Base-by-base conservation (phyloP, 2,888 invertebrate species). In the Odontothrips loti region DNA sequence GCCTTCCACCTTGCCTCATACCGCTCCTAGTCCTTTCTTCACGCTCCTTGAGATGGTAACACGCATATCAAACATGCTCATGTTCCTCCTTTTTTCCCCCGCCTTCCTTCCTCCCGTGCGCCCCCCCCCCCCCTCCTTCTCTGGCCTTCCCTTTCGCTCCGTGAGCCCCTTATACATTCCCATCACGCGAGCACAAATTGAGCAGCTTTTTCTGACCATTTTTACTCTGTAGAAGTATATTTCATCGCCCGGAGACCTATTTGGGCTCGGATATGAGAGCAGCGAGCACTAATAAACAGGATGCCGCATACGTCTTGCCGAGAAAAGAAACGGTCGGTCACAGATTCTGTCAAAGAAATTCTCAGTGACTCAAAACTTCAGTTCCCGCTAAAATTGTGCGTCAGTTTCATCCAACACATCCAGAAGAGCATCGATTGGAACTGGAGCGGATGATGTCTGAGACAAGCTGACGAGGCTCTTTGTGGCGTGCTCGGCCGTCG, bases 171-270 rank as follows among this genome's bases (percentile, higher is more conserved):
- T 75, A 75, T 75, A 75, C 27, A 75, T 75, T 75, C 68, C 68
- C 68, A 75, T 75, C 68, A 75, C 68, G 68, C 68, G 68, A 75
- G 68, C 68, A 75, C 68, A 75, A 75, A 75, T 75, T 75, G 68
- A 75, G 23, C 68, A 27, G 23, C 23, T 75, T 75, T 75, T 75
- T 75, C 27, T 75, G 68, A 27, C 58, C 58, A 58, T 58, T 58
- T 58, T 17, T 17, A 58, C 58, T 20, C 58, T 15, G 58, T 58
- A 6, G n/a, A 58, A 58, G n/a, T 17, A 58, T 58, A 58, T 58
- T 20, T 58, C 58, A n/a, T n/a, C n/a, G 58, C 3, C 34, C 34
- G 34, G 3, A 43, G 34, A 43, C 34, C 34, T 43, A 43, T 43
- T 43, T 43, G 34, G 34, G 34, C 34, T 43, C 34, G 34, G 34